A percentile compares a stretch with the other conserved stretches of the same genome.
phyloP scores from a whole-genome alignment of 2,888 invertebrate genomes.

The Temnothorax unifasciatus region DNA sequence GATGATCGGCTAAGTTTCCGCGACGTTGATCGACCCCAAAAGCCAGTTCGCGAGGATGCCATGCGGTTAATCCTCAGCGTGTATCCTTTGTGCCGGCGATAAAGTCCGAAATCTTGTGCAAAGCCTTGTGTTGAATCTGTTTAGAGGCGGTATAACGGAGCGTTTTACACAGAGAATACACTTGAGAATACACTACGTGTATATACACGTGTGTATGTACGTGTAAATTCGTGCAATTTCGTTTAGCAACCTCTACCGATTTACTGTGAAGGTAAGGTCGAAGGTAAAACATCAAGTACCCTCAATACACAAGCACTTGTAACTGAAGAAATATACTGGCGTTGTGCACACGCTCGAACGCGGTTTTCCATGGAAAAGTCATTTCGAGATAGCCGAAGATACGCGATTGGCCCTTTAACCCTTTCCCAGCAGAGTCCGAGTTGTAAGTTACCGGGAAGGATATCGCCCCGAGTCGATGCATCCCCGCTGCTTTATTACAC shows the following conservation, averaged over 20 bases:
- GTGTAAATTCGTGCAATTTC: slow-evolving; percentile 40
- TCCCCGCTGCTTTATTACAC: slow-evolving; percentile 38
- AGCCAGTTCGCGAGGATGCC: not conserved
- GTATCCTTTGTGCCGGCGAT: slow-evolving; percentile 24
- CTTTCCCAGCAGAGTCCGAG: slow-evolving; percentile 2
- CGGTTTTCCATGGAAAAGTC: slow-evolving; percentile 15
- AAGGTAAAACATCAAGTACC: not conserved
- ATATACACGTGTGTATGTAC: not conserved
- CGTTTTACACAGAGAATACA: not conserved
- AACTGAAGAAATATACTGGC: not conserved
- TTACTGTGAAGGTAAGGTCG: not conserved
- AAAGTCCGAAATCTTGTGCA: slow-evolving; percentile 38
- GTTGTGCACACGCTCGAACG: not conserved
- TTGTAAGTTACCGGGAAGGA: slow-evolving; percentile 23
- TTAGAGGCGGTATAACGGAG: not conserved
- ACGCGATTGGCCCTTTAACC: not conserved
- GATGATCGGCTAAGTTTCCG: slow-evolving; percentile 23
- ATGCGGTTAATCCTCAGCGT: slow-evolving; percentile 25
- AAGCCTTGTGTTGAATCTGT: not conserved
- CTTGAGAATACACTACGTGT: not conserved
- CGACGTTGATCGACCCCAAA: slow-evolving; percentile 26
- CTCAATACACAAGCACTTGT: not conserved
- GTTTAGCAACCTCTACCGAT: slow-evolving; percentile 59
- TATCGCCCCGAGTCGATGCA: slow-evolving; percentile 29
- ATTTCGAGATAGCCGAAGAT: not conserved